A percentile compares a stretch with the other conserved stretches of the same genome.
Conservation (phyloP, 2,113 vertebrate species). For the Xiphophorus maculatus region DNA sequence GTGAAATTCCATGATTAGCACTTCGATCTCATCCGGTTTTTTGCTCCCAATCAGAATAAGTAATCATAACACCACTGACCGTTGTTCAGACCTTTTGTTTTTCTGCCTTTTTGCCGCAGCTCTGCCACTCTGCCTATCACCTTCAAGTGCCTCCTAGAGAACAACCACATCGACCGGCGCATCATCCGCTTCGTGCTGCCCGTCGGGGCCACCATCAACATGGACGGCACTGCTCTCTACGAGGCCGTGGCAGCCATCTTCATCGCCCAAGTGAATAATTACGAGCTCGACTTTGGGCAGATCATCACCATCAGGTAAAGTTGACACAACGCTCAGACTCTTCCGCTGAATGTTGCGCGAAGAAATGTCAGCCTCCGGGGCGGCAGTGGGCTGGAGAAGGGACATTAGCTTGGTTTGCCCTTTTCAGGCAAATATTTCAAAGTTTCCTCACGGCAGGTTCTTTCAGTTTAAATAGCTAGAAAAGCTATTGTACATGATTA, state of each 20-base stretch:
- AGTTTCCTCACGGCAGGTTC: neutral
- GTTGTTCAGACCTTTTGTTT: neutral
- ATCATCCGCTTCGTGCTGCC: slow-evolving; percentile 78
- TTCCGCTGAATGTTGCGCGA: neutral
- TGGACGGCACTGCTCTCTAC: slow-evolving; percentile 75
- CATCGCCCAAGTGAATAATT: slow-evolving; percentile 77
- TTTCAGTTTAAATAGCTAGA: neutral
- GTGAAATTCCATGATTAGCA: no score
- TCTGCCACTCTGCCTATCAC: slow-evolving; percentile 79
- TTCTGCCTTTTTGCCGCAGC: slow-evolving; percentile 34
- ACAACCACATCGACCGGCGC: slow-evolving; percentile 77
- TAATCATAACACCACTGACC: no score
- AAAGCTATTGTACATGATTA: neutral
- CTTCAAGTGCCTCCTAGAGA: slow-evolving; percentile 79
- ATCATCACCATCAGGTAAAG: slow-evolving; percentile 76
- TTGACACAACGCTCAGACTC: neutral
- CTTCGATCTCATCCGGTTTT: no score
- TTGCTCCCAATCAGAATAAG: no score
- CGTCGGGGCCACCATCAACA: slow-evolving; percentile 76
- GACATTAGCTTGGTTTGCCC: neutral
- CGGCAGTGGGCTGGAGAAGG: neutral
- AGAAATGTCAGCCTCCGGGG: neutral
- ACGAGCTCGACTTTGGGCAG: slow-evolving; percentile 76
- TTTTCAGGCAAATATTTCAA: no score
- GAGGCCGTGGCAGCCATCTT: slow-evolving; percentile 77